Evolutionary conservation across 2,888 invertebrate genomes (phyloP), one percentile per base, ranked within the genome.

Genomic region (Cryptocephalus moraei): DNA sequence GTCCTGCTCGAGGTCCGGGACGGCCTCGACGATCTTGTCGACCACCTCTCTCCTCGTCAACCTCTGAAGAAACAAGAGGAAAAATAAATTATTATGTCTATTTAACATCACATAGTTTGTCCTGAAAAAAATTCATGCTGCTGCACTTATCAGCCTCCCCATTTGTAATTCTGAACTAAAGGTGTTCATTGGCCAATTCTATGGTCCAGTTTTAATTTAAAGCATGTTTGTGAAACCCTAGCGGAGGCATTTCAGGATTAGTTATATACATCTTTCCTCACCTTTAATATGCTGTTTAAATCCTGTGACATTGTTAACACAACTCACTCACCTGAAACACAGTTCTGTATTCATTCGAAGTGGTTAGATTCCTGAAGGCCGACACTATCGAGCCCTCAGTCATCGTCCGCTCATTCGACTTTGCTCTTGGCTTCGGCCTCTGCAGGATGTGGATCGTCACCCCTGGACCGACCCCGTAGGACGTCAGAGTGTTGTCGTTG

Each of bases 1-100:
- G 64, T 88, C 86, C 33, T 82, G 77, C 1, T 74, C 75, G 9
- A 89, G 70, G 0, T 81, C 81, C 8, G 87, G 87, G 0, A 81
- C 81, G 31, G 81, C 78, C 39, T 80, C 79, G 43, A 85, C 76
- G 10, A 89, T 80, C 64, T 84, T 85, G 49, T 82, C 78, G 61
- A 87, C 62, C 1, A 75, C 68, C 4, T 74, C 74, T 14, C 70
- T 69, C 4, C 73, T 69, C 48, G 73, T 70, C 62, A 64, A 64
- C 60, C 62, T 68, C 72, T 57, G 64, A 61, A 57, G 58, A 32
- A 43, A 32, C 9, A 43, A 47, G 6, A 6, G 2, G 36, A 36
- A 36, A n/a, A n/a, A n/a, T n/a, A n/a, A n/a, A n/a, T n/a, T n/a
- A n/a, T n/a, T n/a, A n/a, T n/a, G n/a, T n/a, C n/a, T n/a, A n/a